Evolutionary conservation across 2,113 vertebrate species (phyloP), one percentile per base, ranked within the genome.

Genomic region (Neotoma lepida): DNA sequence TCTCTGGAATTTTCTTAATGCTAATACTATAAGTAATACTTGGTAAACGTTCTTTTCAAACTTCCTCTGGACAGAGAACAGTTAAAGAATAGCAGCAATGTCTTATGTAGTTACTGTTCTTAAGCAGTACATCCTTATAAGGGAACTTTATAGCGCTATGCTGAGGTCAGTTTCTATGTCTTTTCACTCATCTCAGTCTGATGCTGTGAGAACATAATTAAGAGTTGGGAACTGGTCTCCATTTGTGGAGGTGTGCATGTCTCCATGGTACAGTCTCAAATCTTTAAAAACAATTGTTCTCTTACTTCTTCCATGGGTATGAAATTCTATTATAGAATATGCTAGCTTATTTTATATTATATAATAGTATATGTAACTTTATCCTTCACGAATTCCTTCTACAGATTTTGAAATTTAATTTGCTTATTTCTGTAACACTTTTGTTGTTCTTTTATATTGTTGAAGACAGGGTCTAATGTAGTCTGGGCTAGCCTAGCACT

Each of bases 1-100:
- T 66, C 41, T 87, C 54, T 88, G 35, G 41, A 85, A 80, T 90
- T 68, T 93, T 56, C n/a, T 74, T 82, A 46, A 71, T 64, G n/a
- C 63, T 12, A 80, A 39, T 70, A 44, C 74, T n/a, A 1, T 58
- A 95, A 71, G 12, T 63, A 78, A 63, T 88, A 71, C 80, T 4
- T 46, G 39, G 44, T 35, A 81, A 82, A 93, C 64, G 30, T 66
- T 44, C 17, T 92, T 78, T 26, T 6, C 4, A 93, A 71, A 77
- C 74, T 46, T 80, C 51, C 14, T 51, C 46, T 80, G 12, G 7
- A 26, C 68, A n/a, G 33, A 10, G 8, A 28, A 22, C 73, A 74
- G 44, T 49, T 77, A 49, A 77, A 54, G 44, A 63, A 81, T 15
- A 78, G 46, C 13, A 49, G 76, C 49, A 35, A 70, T n/a, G 30